Percentiles rank a stretch among this genome's conserved stretches.
These are phyloP conservation scores for Lasioglossum lativentre DNA, from an alignment of 2,888 invertebrate species.

Conservation along the genomic window DNA sequence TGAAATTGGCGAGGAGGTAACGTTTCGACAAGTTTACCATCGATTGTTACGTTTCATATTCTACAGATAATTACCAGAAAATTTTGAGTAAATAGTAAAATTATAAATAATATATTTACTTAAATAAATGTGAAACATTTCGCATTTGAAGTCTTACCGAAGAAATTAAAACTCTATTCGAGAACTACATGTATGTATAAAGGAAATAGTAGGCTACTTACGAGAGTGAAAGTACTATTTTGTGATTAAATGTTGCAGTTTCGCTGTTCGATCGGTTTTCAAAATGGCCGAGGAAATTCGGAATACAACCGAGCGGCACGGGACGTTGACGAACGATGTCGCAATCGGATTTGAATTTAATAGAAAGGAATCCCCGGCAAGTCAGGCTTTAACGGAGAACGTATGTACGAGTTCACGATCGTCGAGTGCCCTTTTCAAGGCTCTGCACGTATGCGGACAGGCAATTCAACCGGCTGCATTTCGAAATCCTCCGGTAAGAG, in stretches of 20 bases:
- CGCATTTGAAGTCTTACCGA: not conserved
- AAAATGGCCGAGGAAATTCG: not conserved
- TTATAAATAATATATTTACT: not conserved
- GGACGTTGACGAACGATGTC: constrained; percentile 10
- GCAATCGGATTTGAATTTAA: constrained; percentile 11
- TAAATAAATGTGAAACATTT: not conserved
- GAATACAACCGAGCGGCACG: not conserved
- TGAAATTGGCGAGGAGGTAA: too few species aligned
- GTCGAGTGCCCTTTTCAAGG: constrained; percentile 51
- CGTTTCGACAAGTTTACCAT: too few species aligned
- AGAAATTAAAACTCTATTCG: not conserved
- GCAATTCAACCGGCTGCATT: constrained; percentile 49
- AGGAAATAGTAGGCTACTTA: too few species aligned
- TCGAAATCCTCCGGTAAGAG: constrained; percentile 49
- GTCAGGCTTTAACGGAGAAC: constrained; percentile 32
- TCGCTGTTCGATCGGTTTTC: not conserved
- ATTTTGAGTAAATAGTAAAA: not conserved
- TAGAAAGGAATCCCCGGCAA: constrained; percentile 9
- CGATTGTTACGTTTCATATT: too few species aligned
- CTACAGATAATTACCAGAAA: not conserved
- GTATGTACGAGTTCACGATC: constrained; percentile 13
- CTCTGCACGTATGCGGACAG: constrained; percentile 55
- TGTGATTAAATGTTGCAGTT: not conserved
- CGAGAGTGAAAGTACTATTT: not conserved
- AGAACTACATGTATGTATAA: not conserved